Conservation (phyloP, 2,113 vertebrate genomes). For the Oreocharis arfaki region DNA sequence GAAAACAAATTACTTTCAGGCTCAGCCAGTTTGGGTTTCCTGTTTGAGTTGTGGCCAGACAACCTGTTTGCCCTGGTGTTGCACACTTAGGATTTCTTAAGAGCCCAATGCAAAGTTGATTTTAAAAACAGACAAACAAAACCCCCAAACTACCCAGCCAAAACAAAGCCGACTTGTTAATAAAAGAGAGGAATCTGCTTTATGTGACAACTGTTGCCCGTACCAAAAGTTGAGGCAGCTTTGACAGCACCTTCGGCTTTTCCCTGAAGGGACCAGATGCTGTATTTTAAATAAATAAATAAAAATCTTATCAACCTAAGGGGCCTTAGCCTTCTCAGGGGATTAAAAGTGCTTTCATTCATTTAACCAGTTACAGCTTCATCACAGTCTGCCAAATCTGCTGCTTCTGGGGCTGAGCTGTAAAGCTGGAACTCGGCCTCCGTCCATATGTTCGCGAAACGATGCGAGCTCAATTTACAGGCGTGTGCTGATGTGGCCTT, state of each 20-base stretch:
- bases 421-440: slow-evolving; percentile 19
- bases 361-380: slow-evolving; percentile 44
- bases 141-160: not conserved
- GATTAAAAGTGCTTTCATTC: slow-evolving; percentile 54
- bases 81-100: not conserved
- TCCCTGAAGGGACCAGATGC: slow-evolving; percentile 6
- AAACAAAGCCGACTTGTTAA: not conserved
- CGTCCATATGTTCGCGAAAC: slow-evolving; percentile 19
- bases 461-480: not conserved
- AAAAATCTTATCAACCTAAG: slow-evolving; percentile 33
- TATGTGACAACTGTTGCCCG: not conserved
- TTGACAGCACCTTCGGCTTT: not conserved
- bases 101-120: not conserved
- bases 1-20: not conserved
- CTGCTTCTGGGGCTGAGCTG: slow-evolving; percentile 34
- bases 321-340: slow-evolving; percentile 42
- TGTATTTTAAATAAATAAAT: slow-evolving; percentile 25
- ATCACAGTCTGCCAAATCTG: slow-evolving; percentile 11
- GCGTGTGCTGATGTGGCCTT: not conserved
- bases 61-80: slow-evolving; percentile 24
- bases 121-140: slow-evolving; percentile 10
- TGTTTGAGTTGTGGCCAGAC: not conserved
- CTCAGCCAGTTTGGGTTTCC: slow-evolving; percentile 23
- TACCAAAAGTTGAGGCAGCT: not conserved
- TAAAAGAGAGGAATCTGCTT: not conserved